A percentile compares a stretch with the other conserved stretches of the same genome.
Evolutionary conservation across 2,888 invertebrate species (phyloP).

Genomic region (Esperia sulphurella): DNA sequence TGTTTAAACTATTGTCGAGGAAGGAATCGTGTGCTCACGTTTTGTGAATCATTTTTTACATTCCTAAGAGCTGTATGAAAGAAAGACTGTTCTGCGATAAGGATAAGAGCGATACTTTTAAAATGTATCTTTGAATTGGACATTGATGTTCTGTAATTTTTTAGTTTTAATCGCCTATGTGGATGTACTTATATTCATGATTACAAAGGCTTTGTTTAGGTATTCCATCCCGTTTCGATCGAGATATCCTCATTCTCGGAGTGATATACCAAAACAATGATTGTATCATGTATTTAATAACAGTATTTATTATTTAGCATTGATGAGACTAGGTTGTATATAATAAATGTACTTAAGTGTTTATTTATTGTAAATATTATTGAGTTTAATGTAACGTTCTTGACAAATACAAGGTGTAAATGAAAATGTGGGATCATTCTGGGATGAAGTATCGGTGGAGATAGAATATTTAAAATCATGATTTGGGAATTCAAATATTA

Average conservation of each 20-base stretch:
- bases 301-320: slow-evolving; percentile 19
- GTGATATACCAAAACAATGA: not conserved
- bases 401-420: not conserved
- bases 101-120: slow-evolving; percentile 21
- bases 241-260: no score
- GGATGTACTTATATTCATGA: not conserved
- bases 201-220: no score
- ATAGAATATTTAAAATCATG: not conserved
- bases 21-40: not conserved
- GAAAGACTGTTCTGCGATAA: slow-evolving; percentile 21
- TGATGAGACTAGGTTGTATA: slow-evolving; percentile 50
- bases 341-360: slow-evolving; percentile 49
- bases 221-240: no score
- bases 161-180: not conserved
- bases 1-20: no score
- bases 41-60: slow-evolving; percentile 15
- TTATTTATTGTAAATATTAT: slow-evolving; percentile 67
- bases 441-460: slow-evolving; percentile 24
- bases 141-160: slow-evolving; percentile 9
- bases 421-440: no score
- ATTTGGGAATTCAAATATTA: no score
- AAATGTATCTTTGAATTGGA: slow-evolving; percentile 12
- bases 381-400: slow-evolving; percentile 21
- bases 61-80: slow-evolving; percentile 21
- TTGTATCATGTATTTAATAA: not conserved